Percentiles rank a stretch among this genome's conserved stretches.
Evolutionary conservation across 2,797 vertebrate genomes (phyloP).

Genomic region (Austrolebias charrua): DNA sequence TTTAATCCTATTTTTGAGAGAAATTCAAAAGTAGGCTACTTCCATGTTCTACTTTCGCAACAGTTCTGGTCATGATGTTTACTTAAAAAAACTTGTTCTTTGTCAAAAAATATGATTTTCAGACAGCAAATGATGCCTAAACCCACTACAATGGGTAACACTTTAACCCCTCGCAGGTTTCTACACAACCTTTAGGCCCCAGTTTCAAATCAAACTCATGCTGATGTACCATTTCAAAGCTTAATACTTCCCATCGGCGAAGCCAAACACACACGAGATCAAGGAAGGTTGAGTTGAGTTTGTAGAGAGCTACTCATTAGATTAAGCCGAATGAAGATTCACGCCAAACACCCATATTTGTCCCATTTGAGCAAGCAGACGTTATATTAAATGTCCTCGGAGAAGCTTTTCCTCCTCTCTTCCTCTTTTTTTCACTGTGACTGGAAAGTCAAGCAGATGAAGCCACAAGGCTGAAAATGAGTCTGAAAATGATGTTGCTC

Average conservation of each 20-base stretch:
- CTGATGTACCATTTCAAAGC: constrained; percentile 23
- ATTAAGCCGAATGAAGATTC: constrained; percentile 35
- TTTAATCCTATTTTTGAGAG: no score
- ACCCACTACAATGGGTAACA: constrained; percentile 22
- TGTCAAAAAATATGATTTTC: constrained; percentile 14
- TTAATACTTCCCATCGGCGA: constrained; percentile 14
- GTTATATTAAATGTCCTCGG: constrained; percentile 53
- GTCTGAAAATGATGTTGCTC: constrained; percentile 50
- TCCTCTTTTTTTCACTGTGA: neutral
- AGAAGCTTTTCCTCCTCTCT: constrained; percentile 31
- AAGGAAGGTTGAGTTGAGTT: constrained; percentile 48
- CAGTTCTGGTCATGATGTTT: neutral
- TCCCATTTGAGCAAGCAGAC: constrained; percentile 54
- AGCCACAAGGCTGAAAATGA: constrained; percentile 43
- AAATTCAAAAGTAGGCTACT: no score
- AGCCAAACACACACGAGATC: constrained; percentile 20
- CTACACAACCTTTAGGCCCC: constrained; percentile 22
- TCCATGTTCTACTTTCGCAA: neutral
- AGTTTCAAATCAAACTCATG: constrained; percentile 2
- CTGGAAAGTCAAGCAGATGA: constrained; percentile 40
- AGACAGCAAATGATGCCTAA: constrained; percentile 3
- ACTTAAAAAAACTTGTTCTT: constrained; percentile 6
- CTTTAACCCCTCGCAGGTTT: constrained; percentile 39
- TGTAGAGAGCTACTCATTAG: constrained; percentile 37
- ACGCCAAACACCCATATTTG: constrained; percentile 25